These are phyloP conservation scores for Cactoblastis cactorum DNA, from an alignment of 2,888 invertebrate species.

Conservation along the genomic window DNA sequence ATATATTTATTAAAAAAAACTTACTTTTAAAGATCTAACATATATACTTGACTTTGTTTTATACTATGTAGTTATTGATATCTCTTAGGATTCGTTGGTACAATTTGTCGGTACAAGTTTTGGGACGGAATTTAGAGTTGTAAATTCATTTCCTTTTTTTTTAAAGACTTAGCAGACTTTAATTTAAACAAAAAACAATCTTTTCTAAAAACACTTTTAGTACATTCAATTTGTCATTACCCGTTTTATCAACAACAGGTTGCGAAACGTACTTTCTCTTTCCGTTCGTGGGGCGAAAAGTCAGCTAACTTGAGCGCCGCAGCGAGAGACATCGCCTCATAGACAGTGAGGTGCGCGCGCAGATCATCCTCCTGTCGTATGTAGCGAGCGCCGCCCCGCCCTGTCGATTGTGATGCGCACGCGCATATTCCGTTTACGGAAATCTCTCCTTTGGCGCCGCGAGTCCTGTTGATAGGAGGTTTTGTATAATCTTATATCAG, in stretches of 20 bases:
- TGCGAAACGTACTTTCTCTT: constrained; percentile 81
- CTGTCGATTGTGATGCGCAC: constrained; percentile 82
- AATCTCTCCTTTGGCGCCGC: constrained; percentile 86
- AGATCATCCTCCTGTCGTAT: constrained; percentile 91
- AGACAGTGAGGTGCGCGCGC: constrained; percentile 86
- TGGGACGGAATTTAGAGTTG: too few species aligned
- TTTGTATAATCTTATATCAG: too few species aligned
- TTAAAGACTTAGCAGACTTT: too few species aligned
- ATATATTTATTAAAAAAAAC: too few species aligned
- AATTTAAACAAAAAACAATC: too few species aligned
- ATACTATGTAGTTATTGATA: too few species aligned
- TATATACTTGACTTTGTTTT: too few species aligned
- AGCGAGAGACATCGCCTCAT: constrained; percentile 90
- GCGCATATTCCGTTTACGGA: constrained; percentile 82
- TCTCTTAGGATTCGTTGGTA: too few species aligned
- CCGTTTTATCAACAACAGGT: background rate
- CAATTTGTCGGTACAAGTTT: too few species aligned
- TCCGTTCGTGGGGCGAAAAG: constrained; percentile 83
- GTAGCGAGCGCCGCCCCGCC: constrained; percentile 87
- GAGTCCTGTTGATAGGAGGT: constrained; percentile 64
- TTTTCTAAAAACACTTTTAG: too few species aligned
- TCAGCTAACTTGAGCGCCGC: constrained; percentile 90
- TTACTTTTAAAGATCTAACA: too few species aligned
- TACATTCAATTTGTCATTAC: background rate
- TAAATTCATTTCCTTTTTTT: too few species aligned